Conservation (phyloP, 2,113 vertebrate species). For the Pimephales promelas region DNA sequence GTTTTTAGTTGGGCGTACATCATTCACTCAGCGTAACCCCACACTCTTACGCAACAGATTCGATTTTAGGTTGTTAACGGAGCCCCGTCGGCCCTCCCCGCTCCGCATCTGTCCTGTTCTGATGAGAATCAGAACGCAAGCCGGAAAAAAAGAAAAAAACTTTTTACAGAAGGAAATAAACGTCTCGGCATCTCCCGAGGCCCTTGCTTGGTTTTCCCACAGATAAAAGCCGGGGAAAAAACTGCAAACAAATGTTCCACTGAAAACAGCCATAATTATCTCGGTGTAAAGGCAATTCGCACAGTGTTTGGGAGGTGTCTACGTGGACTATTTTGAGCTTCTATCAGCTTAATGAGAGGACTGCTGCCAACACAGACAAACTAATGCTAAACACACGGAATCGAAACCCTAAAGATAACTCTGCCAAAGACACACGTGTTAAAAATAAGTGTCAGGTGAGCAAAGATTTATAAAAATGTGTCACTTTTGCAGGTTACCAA, state of each 20-base stretch:
- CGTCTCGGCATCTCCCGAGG: conserved; percentile 40
- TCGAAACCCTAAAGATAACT: neutral
- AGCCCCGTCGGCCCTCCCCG: conserved; percentile 14
- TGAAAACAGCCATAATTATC: conserved; percentile 53
- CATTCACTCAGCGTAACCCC: conserved; percentile 21
- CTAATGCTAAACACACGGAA: conserved; percentile 19
- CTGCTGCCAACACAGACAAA: conserved; percentile 44
- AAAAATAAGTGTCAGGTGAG: conserved; percentile 30
- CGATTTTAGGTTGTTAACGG: conserved; percentile 29
- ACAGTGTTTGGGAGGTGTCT: conserved; percentile 5
- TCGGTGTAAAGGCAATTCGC: conserved; percentile 42
- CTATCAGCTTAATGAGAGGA: conserved; percentile 53
- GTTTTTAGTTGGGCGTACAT: conserved; percentile 11
- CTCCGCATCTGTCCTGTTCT: conserved; percentile 27
- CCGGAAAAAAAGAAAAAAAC: conserved; percentile 45
- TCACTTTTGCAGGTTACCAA: neutral
- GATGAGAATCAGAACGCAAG: conserved; percentile 11
- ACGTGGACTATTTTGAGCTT: conserved; percentile 34
- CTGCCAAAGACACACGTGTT: neutral
- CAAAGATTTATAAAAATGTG: neutral
- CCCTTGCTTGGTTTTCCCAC: conserved; percentile 43
- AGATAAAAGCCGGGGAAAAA: conserved; percentile 45
- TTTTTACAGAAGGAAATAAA: conserved; percentile 49
- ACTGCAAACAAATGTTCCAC: conserved; percentile 44
- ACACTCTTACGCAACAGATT: conserved; percentile 43